Percentiles rank a stretch among this genome's conserved stretches.
These are phyloP conservation scores for Keiferia lycopersicella DNA, from an alignment of 2,888 invertebrate genomes.

Conservation along the genomic window DNA sequence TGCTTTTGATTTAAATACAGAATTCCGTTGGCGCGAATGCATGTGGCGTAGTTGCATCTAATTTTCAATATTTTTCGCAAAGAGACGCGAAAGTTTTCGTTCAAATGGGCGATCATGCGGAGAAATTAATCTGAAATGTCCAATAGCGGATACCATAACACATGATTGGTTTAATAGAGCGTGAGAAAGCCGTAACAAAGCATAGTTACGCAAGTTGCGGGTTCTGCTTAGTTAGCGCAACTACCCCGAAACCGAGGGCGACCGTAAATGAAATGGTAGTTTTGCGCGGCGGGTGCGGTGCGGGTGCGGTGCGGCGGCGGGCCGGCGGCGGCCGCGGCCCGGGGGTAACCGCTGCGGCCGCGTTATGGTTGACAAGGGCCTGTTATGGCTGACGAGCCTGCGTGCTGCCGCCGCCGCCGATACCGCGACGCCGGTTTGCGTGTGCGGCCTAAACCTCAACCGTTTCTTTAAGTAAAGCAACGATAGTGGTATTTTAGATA, in stretches of 20 bases:
- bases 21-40: not conserved
- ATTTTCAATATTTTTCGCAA: not conserved
- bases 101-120: not conserved
- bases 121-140: not conserved
- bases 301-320: conserved; percentile 52
- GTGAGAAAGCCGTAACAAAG: conserved; percentile 56
- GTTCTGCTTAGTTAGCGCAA: conserved; percentile 65
- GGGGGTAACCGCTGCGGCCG: conserved; percentile 57
- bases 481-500: not conserved
- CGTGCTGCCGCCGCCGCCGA: conserved; percentile 45
- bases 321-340: conserved; percentile 43
- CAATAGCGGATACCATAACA: conserved; percentile 28
- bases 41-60: not conserved
- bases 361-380: conserved; percentile 79
- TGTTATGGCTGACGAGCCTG: conserved; percentile 67
- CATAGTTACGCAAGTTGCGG: conserved; percentile 74
- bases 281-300: conserved; percentile 67
- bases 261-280: conserved; percentile 80
- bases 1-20: conserved; percentile 25
- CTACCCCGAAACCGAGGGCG: conserved; percentile 73
- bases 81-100: not conserved
- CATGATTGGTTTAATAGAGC: conserved; percentile 48
- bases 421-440: conserved; percentile 49
- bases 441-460: conserved; percentile 35
- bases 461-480: conserved; percentile 27